Conservation (phyloP, 2,888 invertebrate species). For the Gymnosoma rotundatum region DNA sequence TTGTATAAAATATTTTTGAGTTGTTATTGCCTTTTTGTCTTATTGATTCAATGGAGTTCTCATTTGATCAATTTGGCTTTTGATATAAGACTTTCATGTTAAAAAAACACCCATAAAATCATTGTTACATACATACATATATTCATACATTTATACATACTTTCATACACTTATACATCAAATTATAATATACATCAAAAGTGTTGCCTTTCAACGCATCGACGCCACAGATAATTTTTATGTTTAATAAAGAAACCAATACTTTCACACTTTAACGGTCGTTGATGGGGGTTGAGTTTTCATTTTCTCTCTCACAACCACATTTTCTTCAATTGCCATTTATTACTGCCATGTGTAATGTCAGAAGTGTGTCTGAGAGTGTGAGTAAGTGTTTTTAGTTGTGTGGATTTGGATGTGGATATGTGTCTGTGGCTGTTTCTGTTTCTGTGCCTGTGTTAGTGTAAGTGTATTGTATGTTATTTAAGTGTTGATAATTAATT, state of each 20-base stretch:
- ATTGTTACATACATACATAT: no score
- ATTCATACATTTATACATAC: not conserved
- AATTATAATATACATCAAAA: not conserved
- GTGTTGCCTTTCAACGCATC: constrained; percentile 30
- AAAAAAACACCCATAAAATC: no score
- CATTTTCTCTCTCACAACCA: not conserved
- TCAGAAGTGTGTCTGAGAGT: not conserved
- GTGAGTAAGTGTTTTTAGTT: not conserved
- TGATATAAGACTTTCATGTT: no score
- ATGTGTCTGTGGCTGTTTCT: no score
- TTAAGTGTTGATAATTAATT: constrained; percentile 78
- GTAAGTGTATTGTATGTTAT: constrained; percentile 30
- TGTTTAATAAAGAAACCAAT: constrained; percentile 28
- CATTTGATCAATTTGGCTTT: no score
- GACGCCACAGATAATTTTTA: constrained; percentile 31
- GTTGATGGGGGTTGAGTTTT: no score
- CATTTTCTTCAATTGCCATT: constrained; percentile 33
- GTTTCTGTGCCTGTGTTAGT: no score
- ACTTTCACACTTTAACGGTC: constrained; percentile 25
- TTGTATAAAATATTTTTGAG: no score
- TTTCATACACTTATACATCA: not conserved
- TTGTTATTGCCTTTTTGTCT: no score
- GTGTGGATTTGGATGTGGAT: not conserved
- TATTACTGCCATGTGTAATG: constrained; percentile 49
- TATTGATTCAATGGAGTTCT: no score